These are phyloP conservation scores for Raja brachyura DNA, from an alignment of 2,113 vertebrate genomes.

Conservation along the genomic window DNA sequence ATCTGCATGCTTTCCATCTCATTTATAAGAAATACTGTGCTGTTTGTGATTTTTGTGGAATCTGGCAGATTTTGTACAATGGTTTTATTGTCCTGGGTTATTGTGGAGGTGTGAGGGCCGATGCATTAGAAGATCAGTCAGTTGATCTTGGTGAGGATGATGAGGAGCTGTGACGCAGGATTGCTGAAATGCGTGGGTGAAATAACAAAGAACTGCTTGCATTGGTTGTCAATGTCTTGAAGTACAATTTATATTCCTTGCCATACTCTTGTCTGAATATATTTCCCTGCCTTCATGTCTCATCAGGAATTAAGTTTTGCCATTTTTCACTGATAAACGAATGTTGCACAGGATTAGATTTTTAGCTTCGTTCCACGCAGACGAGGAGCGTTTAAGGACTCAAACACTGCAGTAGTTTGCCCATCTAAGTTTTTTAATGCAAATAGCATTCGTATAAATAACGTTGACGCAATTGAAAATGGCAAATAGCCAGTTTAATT, in stretches of 20 bases:
- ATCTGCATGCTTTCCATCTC: background rate
- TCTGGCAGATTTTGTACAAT: background rate
- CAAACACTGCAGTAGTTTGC: background rate
- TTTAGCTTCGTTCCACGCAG: background rate
- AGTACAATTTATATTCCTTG: background rate
- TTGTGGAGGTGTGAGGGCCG: conserved; percentile 9
- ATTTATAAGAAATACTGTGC: background rate
- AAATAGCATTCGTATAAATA: background rate
- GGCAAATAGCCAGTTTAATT: background rate
- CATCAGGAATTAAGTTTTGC: background rate
- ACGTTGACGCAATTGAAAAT: background rate
- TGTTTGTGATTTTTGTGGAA: background rate
- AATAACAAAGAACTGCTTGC: conserved; percentile 28
- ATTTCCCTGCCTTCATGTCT: background rate
- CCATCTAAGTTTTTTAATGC: background rate
- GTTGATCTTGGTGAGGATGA: background rate
- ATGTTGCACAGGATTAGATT: background rate
- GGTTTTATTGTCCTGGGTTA: background rate
- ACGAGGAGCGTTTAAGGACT: background rate
- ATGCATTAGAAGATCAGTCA: conserved; percentile 15
- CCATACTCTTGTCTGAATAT: background rate
- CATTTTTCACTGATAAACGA: background rate
- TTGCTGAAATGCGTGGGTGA: conserved; percentile 32
- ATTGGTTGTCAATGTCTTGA: background rate
- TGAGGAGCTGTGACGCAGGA: conserved; percentile 21